phyloP scores from a whole-genome alignment of 2,797 vertebrate species.

The Scarus forsteni region DNA sequence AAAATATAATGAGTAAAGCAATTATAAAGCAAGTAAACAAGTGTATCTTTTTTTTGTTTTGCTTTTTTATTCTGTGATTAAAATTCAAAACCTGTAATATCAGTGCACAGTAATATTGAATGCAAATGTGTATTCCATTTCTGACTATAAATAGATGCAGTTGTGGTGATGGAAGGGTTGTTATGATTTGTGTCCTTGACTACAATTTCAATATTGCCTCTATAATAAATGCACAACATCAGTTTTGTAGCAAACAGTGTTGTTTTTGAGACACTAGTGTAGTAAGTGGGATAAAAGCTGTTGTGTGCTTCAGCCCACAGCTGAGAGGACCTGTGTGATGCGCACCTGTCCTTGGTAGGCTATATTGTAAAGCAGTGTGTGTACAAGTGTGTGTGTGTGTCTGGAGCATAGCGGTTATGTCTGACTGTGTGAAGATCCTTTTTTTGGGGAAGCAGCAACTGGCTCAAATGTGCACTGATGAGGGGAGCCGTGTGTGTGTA shows the following conservation, averaged over 20 bases:
- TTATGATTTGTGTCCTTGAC: conserved; percentile 48
- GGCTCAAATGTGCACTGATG: conserved; percentile 50
- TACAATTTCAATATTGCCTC: conserved; percentile 47
- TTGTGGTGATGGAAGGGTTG: conserved; percentile 20
- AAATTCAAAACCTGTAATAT: conserved; percentile 38
- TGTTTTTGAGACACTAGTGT: conserved; percentile 34
- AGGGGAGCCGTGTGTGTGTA: conserved; percentile 48
- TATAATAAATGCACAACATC: conserved; percentile 50
- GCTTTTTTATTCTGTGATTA: conserved; percentile 26
- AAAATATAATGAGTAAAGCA: too few species aligned
- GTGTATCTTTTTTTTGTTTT: not conserved
- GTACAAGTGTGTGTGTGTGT: conserved; percentile 29
- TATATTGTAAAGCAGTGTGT: conserved; percentile 16
- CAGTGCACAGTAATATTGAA: conserved; percentile 31
- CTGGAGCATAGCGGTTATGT: conserved; percentile 18
- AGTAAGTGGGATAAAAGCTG: conserved; percentile 42
- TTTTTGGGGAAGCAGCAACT: conserved; percentile 61
- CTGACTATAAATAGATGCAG: conserved; percentile 47
- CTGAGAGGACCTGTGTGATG: conserved; percentile 50
- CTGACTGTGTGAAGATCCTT: conserved; percentile 48
- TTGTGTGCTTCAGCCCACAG: conserved; percentile 32
- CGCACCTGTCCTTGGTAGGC: conserved; percentile 44
- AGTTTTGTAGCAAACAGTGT: conserved; percentile 39
- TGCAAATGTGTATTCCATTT: conserved; percentile 48
- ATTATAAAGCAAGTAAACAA: too few species aligned